Evolutionary conservation across 2,888 invertebrate species (phyloP), one percentile per base, ranked within the genome.

Genomic region (Gibbula magus): DNA sequence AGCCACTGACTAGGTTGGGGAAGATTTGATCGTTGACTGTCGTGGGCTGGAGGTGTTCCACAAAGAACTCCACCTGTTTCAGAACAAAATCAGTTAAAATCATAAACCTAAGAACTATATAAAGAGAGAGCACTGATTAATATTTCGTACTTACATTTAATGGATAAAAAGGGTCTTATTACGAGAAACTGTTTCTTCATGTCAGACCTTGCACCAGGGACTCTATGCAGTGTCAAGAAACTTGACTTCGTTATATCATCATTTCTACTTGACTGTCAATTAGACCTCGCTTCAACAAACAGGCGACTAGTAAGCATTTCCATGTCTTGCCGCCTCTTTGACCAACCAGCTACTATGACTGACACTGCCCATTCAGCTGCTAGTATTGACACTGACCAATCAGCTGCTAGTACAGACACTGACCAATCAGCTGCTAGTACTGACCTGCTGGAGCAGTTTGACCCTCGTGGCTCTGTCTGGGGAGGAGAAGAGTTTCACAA

Each of bases 401-500:
- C 10, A 13, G 10, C 45, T 45, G 45, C 45, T 45, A 45, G 45
- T 45, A 45, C 45, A 10, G 45, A 45, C 4, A 45, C 45, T 45
- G 45, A 10, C 10, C 35, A 35, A 35, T 45, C 1, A 8, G n/a
- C 39, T 10, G 13, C 51, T 22, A 20, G 20, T 7, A 35, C 77
- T 79, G 80, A 93, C 93, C 93, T 99, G 98, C 91, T 98, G 98
- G 83, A 99, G 94, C 70, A 99, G 94, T 85, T 98, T 95, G 0
- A 99, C 97, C 85, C 99, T 94, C 0, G 99, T 99, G 0, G 98
- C 97, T 88, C 99, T 94, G 93, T 99, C 99, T 85, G 98, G 97
- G 0, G 98, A 98, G 0, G 96, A 96, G 93, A 99, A 99, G 82
- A 99, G 94, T 93, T 99, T 99, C 8, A 99, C 97, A 32, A 99